Base-by-base conservation (phyloP, 2,888 invertebrate species). In the Helicoverpa assulta region DNA sequence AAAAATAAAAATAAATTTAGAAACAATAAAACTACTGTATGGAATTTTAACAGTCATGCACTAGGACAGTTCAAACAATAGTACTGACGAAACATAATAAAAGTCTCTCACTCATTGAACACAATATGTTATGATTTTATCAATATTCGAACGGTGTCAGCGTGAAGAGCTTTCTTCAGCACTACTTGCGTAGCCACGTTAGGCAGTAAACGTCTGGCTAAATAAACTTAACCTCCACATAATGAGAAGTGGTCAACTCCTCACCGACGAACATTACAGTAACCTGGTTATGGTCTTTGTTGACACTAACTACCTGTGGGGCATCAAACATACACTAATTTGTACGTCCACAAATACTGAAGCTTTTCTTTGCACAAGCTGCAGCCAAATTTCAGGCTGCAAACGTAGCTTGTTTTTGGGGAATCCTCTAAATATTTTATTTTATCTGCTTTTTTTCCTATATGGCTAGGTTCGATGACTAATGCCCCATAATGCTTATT, bases 131-230 rank as follows among this genome's bases (percentile, higher is more conserved):
- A 16, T 5, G 16, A 47, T 14, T 40, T 40, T 40, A 40, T 47
- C n/a, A 47, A 6, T 16, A n/a, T 47, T 47, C 47, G 47, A 47
- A n/a, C 47, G 7, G 5, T 16, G 47, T n/a, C 16, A 12, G 16
- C n/a, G 16, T n/a, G n/a, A 47, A 47, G 47, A 16, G 43, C 47
- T 47, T 47, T 47, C 47, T 47, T 47, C 50, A 70, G 50, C 18
- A 26, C 80, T 75, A 74, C 67, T 74, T 60, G 16, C 53, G 33
- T 47, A 43, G 37, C 37, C 80, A 79, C 75, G 75, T 79, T 76
- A 59, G 55, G 64, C 58, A 72, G 62, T 73, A 71, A 77, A 77
- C 53, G 50, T 62, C 62, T n/a, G 3, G 5, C 21, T 33, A 10
- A 53, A 70, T 55, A 53, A 72, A 62, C 73, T 51, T 54, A 33